These are phyloP conservation scores for Cygnus buccinator DNA, from an alignment of 2,113 vertebrate genomes.

Conservation along the genomic window DNA sequence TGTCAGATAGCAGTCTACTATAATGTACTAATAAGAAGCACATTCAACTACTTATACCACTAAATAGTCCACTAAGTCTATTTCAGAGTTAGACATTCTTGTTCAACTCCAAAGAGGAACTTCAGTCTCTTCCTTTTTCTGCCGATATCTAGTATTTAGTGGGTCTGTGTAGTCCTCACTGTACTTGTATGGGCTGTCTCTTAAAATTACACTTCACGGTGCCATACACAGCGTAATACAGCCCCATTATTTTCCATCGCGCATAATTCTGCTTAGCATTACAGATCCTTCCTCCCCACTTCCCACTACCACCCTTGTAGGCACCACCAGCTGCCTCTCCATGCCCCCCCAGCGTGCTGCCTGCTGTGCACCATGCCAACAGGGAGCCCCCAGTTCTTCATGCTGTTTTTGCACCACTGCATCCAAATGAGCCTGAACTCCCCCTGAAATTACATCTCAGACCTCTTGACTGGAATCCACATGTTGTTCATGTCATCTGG, in stretches of 20 bases:
- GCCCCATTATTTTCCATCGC: not conserved
- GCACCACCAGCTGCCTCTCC: not conserved
- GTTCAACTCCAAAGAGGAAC: not conserved
- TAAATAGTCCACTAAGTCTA: not conserved
- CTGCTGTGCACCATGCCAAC: fast-evolving
- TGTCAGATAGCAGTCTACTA: not conserved
- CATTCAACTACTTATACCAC: not conserved
- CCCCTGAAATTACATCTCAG: not conserved
- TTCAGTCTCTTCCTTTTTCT: not conserved
- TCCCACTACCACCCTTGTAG: too few relatives aligned
- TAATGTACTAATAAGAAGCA: not conserved
- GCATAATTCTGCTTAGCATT: not conserved
- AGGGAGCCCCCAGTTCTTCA: not conserved
- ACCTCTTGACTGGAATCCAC: not conserved
- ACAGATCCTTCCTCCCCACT: not conserved
- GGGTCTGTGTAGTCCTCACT: not conserved
- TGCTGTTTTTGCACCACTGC: fast-evolving
- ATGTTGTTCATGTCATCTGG: not conserved
- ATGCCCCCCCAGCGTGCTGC: fast-evolving
- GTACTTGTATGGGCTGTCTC: not conserved
- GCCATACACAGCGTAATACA: not conserved
- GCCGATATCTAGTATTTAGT: not conserved
- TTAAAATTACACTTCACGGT: not conserved
- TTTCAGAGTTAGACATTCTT: not conserved
- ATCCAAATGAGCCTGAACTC: not conserved